Evolutionary conservation across 2,888 invertebrate species (phyloP), one percentile per base, ranked within the genome.

Genomic region (Monopis laevigella): DNA sequence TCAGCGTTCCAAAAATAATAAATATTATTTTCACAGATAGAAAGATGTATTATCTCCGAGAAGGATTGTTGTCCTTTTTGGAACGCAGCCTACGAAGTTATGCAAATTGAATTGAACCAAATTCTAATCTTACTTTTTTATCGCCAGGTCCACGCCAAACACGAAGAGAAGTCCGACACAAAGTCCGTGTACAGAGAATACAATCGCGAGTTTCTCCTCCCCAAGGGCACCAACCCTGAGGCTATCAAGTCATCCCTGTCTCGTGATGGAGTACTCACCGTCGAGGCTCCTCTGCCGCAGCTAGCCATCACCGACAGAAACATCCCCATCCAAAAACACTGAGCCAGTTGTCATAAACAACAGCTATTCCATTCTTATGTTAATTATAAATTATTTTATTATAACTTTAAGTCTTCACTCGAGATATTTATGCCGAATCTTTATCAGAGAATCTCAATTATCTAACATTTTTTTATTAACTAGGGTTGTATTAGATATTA

Each of bases 111-210:
- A n/a, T n/a, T n/a, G n/a, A n/a, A n/a, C n/a, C n/a, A n/a, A n/a
- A n/a, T n/a, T n/a, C n/a, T n/a, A n/a, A n/a, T 27, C 13, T 30
- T 3, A 30, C 7, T 11, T 11, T 30, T 30, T 2, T 16, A 18
- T 11, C 10, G 10, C 29, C 78, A 96, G 95, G 96, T 97, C 39
- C 95, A 97, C 66, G 98, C 98, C 47, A 96, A 96, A 77, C 98
- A 98, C 80, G 97, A 98, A 75, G 98, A 98, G 81, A 97, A 97
- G 80, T 89, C 93, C 40, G 95, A 96, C 75, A 94, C 93, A 63
- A 95, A 96, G 82, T 94, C 95, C 30, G 95, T 97, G 47, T 98
- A 96, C 86, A 88, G 97, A 78, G 98, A 98, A 77, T 98, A 98
- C 87, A 97, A 97, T 78, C 88, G 96, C 52, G 97, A 97, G 81